Conservation (phyloP, 2,797 vertebrate genomes). For the Pogoniulus pusillus region DNA sequence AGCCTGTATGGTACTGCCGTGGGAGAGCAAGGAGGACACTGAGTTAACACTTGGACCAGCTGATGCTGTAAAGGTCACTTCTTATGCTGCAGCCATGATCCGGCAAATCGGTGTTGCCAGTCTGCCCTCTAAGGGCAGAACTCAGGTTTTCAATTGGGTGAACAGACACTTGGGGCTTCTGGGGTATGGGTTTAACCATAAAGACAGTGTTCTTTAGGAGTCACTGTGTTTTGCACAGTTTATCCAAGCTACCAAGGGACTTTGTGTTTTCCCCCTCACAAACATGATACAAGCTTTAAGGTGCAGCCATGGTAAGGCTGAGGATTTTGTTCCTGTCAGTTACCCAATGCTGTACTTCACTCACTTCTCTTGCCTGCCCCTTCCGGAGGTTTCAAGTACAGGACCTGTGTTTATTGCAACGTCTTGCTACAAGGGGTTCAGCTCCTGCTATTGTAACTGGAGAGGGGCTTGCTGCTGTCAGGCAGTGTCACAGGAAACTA, state of each 20-base stretch:
- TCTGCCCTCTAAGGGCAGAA: neutral
- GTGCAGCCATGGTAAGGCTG: neutral
- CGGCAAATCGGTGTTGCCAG: too few relatives aligned
- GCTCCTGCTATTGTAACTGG: neutral
- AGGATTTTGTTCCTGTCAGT: neutral
- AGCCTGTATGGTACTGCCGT: fast-evolving
- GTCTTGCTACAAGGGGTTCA: neutral
- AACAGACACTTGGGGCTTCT: neutral
- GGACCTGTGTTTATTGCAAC: neutral
- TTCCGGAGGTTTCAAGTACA: neutral
- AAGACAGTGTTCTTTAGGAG: neutral
- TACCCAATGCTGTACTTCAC: fast-evolving
- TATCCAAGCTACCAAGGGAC: neutral
- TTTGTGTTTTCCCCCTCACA: neutral
- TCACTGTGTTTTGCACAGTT: too few relatives aligned
- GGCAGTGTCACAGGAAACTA: neutral
- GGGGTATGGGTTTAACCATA: neutral
- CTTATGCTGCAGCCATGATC: neutral
- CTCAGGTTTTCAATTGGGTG: neutral
- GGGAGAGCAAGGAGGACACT: fast-evolving
- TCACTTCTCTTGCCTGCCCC: too few relatives aligned
- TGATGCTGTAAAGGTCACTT: neutral
- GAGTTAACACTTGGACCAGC: neutral
- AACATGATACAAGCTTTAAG: neutral
- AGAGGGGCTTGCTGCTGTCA: neutral